Conservation (phyloP, 1,140 invertebrate species). For the Scaptomyza graminum region DNA sequence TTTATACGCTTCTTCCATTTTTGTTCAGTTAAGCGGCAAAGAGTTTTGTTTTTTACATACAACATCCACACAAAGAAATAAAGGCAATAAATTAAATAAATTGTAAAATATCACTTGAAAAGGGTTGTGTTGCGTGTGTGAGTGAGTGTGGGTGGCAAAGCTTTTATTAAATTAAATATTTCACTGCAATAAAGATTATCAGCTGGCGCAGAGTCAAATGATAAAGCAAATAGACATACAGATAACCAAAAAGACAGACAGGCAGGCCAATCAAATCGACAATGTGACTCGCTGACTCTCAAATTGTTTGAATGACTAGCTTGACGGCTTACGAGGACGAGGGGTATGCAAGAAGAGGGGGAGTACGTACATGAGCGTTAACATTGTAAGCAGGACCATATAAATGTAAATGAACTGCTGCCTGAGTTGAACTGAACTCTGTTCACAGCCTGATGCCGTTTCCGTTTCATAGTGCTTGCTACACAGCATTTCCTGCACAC, state of each 20-base stretch:
- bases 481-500: conserved; percentile 71
- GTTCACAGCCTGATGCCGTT: conserved; percentile 73
- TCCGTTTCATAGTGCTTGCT: conserved; percentile 74
- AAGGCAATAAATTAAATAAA: conserved; percentile 80
- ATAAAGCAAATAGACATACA: conserved; percentile 71
- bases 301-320: conserved; percentile 16
- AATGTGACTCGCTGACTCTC: conserved; percentile 73
- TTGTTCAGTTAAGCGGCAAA: conserved; percentile 37
- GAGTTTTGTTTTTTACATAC: conserved; percentile 35
- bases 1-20: conserved; percentile 69
- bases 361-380: conserved; percentile 70
- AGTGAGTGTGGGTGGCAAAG: conserved; percentile 12
- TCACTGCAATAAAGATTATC: conserved; percentile 80
- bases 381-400: conserved; percentile 82
- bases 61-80: conserved; percentile 19
- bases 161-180: conserved; percentile 83
- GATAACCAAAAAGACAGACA: conserved; percentile 13
- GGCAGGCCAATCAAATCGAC: conserved; percentile 57
- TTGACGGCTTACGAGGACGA: conserved; percentile 5
- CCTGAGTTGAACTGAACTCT: conserved; percentile 40
- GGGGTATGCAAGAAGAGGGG: background rate
- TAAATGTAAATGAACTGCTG: conserved; percentile 81
- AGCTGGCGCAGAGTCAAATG: conserved; percentile 66
- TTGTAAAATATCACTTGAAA: conserved; percentile 69
- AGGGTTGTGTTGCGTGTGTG: conserved; percentile 11